Base-by-base conservation (phyloP, 1,140 invertebrate species). In the Portunus trituberculatus region DNA sequence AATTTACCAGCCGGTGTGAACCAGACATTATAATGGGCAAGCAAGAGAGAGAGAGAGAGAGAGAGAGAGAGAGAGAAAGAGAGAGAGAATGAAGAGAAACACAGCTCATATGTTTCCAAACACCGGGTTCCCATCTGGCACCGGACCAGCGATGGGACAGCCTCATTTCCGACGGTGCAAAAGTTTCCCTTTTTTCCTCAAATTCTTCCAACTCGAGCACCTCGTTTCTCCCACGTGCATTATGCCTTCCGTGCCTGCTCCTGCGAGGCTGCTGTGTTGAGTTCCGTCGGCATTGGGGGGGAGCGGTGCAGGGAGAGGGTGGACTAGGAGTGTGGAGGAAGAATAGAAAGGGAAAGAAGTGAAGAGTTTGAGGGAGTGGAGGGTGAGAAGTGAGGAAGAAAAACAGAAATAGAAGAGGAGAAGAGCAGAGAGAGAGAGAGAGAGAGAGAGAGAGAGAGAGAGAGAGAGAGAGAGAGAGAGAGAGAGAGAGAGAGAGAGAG, bases 141-240 rank as follows among this genome's bases (percentile, higher is more conserved):
- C 52, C 10, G 16, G 52, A 59, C 12, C 52, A 59, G 52, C 52
- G 52, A 59, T 20, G 67, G n/a, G 67, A 76, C 67, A n/a, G 67
- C 20, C 67, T 76, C 67, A 76, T 76, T 76, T 76, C 67, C 67
- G 67, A 76, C 67, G 67, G 16, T 76, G 67, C 67, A 76, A 76
- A 76, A 76, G 67, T 76, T 76, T 76, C 67, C 25, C n/a, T 76
- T n/a, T 20, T n/a, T n/a, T n/a, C 67, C 67, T 76, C 67, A 76
- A 76, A 76, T 76, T 76, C 67, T n/a, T 76, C 6, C 67, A 76
- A n/a, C 67, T 76, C 12, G 67, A 76, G 67, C 67, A 76, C 67
- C 67, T 76, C 67, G 67, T 76, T n/a, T 76, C 25, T 76, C 67
- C 67, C 67, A n/a, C 67, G 67, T 76, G 67, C 67, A 76, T 76